Evolutionary conservation across 2,113 vertebrate species (phyloP).

Genomic region (Lipophrys pholis): DNA sequence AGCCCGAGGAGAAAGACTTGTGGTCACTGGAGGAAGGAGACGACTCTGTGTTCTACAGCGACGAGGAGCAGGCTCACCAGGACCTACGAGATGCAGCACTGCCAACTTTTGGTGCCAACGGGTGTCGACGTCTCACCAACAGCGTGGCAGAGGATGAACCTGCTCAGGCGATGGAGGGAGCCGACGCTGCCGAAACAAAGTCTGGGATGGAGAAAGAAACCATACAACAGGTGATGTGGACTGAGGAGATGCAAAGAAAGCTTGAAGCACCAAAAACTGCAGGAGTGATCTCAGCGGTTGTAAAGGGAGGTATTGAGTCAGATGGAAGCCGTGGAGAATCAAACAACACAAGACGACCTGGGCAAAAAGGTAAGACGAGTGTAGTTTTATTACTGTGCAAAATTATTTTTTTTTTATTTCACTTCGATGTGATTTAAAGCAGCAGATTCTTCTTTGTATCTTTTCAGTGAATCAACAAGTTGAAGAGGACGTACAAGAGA

Average conservation of each 20-base stretch:
- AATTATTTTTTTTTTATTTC: no score
- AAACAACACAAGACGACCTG: neutral
- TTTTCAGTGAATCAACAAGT: conserved; percentile 32
- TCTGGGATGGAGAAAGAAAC: no score
- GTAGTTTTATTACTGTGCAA: no score
- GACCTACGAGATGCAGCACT: neutral
- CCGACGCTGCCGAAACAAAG: no score
- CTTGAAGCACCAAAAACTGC: conserved; percentile 6
- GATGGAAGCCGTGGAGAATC: neutral
- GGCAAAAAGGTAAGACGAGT: no score
- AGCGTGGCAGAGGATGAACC: conserved; percentile 29
- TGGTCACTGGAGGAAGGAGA: conserved; percentile 72
- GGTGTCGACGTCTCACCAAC: conserved; percentile 14
- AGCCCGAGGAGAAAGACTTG: conserved; percentile 25
- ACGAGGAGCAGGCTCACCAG: conserved; percentile 62
- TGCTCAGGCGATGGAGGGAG: neutral
- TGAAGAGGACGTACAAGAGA: conserved; percentile 24
- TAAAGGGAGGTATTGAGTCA: conserved; percentile 5
- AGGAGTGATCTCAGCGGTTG: neutral
- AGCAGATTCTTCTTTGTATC: no score
- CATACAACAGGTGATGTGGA: neutral
- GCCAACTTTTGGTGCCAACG: neutral
- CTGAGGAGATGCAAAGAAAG: conserved; percentile 8
- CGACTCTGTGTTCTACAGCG: conserved; percentile 80
- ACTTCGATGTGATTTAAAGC: neutral